Percentiles rank a stretch among this genome's conserved stretches.
These are phyloP conservation scores for Papilio xuthus DNA, from an alignment of 1,140 invertebrate species.

Conservation along the genomic window DNA sequence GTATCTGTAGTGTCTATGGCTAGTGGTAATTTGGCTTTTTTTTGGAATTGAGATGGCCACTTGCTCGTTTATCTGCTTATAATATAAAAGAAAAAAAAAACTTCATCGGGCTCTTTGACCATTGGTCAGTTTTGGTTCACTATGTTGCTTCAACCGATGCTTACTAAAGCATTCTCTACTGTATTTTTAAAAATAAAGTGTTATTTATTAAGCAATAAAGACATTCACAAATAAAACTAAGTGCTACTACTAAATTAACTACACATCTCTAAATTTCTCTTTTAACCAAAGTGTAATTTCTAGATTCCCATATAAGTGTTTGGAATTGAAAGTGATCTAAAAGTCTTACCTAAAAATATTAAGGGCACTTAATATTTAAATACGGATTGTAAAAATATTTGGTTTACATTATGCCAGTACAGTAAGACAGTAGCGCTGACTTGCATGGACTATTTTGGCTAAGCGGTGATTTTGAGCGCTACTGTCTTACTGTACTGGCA, in stretches of 20 bases:
- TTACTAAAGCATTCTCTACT: too few species aligned
- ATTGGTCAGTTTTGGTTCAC: background rate
- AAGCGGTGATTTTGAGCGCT: too few species aligned
- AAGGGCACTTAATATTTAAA: constrained; percentile 12
- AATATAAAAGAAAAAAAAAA: too few species aligned
- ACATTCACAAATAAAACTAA: background rate
- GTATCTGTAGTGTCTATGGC: too few species aligned
- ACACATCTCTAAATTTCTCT: background rate
- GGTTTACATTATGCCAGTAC: too few species aligned
- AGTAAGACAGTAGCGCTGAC: too few species aligned
- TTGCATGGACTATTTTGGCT: too few species aligned
- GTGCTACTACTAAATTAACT: background rate
- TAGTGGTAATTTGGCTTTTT: too few species aligned
- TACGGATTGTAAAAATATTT: background rate
- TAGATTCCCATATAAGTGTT: background rate
- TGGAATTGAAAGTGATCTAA: constrained; percentile 1
- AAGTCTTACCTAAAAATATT: background rate
- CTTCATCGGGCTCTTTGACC: background rate
- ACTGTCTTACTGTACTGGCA: too few species aligned
- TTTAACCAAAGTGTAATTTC: too few species aligned
- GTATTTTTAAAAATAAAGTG: background rate
- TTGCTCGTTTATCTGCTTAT: too few species aligned
- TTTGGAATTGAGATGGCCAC: too few species aligned
- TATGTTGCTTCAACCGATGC: background rate
- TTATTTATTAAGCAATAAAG: background rate